Evolutionary conservation across 2,888 invertebrate genomes (phyloP).

Genomic region (Sinopyrophorus schimmeli): DNA sequence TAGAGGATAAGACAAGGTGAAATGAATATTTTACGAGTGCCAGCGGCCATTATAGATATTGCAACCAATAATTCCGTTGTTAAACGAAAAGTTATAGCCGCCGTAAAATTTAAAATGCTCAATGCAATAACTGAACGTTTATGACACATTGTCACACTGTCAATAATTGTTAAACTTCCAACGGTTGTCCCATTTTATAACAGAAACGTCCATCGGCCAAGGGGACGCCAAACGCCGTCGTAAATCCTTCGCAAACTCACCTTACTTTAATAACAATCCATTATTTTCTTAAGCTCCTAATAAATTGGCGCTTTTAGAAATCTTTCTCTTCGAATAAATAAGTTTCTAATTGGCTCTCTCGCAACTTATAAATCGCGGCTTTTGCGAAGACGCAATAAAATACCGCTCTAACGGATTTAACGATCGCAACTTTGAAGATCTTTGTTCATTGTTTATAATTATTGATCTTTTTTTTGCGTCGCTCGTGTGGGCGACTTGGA

Average conservation of each 20-base stretch:
- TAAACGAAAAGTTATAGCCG: conserved; percentile 31
- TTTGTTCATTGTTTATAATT: too few species aligned
- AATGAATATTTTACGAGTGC: conserved; percentile 25
- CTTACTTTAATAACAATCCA: too few species aligned
- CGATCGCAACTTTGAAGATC: too few species aligned
- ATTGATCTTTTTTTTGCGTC: too few species aligned
- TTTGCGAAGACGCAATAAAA: too few species aligned
- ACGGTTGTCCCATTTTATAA: conserved; percentile 19
- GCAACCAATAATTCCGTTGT: conserved; percentile 33
- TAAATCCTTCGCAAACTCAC: too few species aligned
- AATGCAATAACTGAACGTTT: conserved; percentile 28
- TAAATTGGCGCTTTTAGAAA: too few species aligned
- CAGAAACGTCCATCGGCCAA: conserved; percentile 12
- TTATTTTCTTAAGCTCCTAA: too few species aligned
- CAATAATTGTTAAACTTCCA: conserved; percentile 26
- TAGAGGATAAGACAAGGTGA: conserved; percentile 21
- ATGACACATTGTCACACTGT: conserved; percentile 32
- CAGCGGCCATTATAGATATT: conserved; percentile 26
- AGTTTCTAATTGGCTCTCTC: too few species aligned
- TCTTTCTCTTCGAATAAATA: too few species aligned
- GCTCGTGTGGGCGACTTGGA: conserved; percentile 50
- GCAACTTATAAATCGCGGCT: too few species aligned
- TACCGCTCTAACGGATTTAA: too few species aligned
- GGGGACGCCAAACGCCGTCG: conserved; percentile 1
- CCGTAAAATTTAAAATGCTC: conserved; percentile 25